Base-by-base conservation (phyloP, 2,888 invertebrate species). In the Diaperis boleti region DNA sequence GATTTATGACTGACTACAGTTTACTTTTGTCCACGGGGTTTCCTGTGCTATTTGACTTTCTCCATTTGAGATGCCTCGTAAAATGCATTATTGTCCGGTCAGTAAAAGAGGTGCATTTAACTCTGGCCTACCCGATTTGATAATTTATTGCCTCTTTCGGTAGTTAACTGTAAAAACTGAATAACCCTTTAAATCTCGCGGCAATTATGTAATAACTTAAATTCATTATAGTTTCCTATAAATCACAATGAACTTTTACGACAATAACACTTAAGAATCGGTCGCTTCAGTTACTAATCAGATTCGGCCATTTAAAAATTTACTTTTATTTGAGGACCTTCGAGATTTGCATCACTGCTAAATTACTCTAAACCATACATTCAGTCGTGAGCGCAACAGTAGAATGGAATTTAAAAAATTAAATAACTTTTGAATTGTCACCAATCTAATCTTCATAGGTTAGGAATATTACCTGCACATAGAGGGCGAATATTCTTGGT, bases 91-190 rank as follows among this genome's bases (percentile, higher is more conserved):
- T 55, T 42, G 55, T 55, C 13, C 42, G 55, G 10, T 15, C 22
- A 14, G 44, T 41, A 42, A 39, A n/a, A 15, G 33, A 33, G 35
- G 17, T 31, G 20, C 49, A 31, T 26, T 54, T 33, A 33, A 33
- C 22, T 20, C 14, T 14, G 20, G 18, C 31, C 44, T 35, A 45
- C 8, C 31, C 56, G 56, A 56, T 45, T 56, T 7, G 26, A 49
- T 49, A 17, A 59, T 59, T 59, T 59, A 59, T 49, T 26, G 29
- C 59, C 59, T 41, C 41, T 39, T 59, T 39, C 59, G 14, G 59
- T 49, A 59, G 59, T 57, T 56, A 45, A 45, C 44, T 56, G 56
- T 56, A 56, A 56, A 54, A 56, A 56, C 11, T 26, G 11, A 55
- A 55, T 45, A 35, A 39, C 44, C 42, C 56, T 10, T 42, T 45